Percentiles rank a stretch among this genome's conserved stretches.
Evolutionary conservation across 2,888 invertebrate genomes (phyloP).

Genomic region (Limnephilus rhombicus): DNA sequence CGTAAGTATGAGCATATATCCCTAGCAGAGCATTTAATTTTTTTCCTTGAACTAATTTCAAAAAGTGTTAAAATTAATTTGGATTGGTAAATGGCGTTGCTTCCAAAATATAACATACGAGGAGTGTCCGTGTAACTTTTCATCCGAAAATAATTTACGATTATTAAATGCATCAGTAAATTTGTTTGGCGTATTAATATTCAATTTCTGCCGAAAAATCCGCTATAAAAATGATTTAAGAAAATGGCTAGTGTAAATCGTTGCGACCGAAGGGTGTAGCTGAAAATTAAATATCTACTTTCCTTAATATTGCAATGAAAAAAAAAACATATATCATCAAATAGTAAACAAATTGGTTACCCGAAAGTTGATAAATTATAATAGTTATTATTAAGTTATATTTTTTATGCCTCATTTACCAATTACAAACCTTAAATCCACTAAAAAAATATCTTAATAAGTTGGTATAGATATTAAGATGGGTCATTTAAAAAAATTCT

Average conservation of each 20-base stretch:
- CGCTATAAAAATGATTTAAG: conserved; percentile 57
- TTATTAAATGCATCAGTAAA: conserved; percentile 21
- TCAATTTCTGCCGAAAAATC: conserved; percentile 61
- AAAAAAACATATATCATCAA: too few species aligned
- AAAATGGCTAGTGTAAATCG: conserved; percentile 39
- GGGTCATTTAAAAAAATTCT: too few species aligned
- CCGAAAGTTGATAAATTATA: too few species aligned
- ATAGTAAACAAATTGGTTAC: too few species aligned
- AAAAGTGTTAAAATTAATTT: background rate
- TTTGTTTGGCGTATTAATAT: conserved; percentile 53
- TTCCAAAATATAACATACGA: background rate
- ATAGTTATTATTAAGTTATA: too few species aligned
- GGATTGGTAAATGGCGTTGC: background rate
- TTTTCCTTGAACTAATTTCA: background rate
- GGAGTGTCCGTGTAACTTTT: background rate
- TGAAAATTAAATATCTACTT: background rate
- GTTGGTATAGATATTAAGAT: too few species aligned
- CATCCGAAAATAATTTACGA: conserved; percentile 11
- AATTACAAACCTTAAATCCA: too few species aligned
- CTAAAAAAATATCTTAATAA: too few species aligned
- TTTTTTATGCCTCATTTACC: too few species aligned
- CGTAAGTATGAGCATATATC: too few species aligned
- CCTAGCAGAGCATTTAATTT: background rate
- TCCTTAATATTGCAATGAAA: background rate
- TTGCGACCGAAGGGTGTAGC: conserved; percentile 17